These are phyloP conservation scores for Cherax destructor DNA, from an alignment of 1,140 invertebrate genomes.

Conservation along the genomic window DNA sequence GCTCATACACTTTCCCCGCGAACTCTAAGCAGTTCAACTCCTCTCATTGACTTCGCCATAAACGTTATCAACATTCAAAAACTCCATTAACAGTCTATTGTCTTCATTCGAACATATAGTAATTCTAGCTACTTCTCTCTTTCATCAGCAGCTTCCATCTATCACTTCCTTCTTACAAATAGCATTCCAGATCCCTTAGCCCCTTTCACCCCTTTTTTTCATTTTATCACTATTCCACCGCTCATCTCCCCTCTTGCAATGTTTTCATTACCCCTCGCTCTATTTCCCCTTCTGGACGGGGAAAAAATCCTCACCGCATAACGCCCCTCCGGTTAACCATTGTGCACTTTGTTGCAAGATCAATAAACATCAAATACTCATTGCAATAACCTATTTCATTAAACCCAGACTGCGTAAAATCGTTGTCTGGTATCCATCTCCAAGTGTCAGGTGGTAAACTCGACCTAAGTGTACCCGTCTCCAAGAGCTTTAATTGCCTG, in stretches of 20 bases:
- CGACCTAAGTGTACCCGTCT: background rate
- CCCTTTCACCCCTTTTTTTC: background rate
- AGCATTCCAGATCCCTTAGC: too few relatives aligned
- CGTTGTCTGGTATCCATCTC: conserved; percentile 36
- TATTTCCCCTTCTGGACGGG: conserved; percentile 2
- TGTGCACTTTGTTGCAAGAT: conserved; percentile 64
- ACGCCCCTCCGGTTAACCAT: conserved; percentile 25
- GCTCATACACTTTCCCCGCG: too few relatives aligned
- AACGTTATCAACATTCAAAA: too few relatives aligned
- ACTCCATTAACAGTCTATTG: too few relatives aligned
- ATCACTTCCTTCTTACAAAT: too few relatives aligned
- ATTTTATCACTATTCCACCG: background rate
- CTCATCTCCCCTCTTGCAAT: conserved; percentile 4
- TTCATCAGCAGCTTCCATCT: too few relatives aligned
- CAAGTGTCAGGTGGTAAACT: background rate
- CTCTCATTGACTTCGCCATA: too few relatives aligned
- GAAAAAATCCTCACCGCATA: background rate
- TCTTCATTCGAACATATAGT: too few relatives aligned
- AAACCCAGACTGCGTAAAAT: conserved; percentile 52
- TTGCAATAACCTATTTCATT: conserved; percentile 61
- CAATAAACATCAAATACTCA: conserved; percentile 62
- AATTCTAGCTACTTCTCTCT: too few relatives aligned
- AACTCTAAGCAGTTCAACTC: too few relatives aligned
- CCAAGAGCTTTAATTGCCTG: conserved; percentile 24
- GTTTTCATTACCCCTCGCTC: conserved; percentile 29